A percentile compares a stretch with the other conserved stretches of the same genome.
phyloP scores from a whole-genome alignment of 2,888 invertebrate genomes.

The Philereme vetulata region DNA sequence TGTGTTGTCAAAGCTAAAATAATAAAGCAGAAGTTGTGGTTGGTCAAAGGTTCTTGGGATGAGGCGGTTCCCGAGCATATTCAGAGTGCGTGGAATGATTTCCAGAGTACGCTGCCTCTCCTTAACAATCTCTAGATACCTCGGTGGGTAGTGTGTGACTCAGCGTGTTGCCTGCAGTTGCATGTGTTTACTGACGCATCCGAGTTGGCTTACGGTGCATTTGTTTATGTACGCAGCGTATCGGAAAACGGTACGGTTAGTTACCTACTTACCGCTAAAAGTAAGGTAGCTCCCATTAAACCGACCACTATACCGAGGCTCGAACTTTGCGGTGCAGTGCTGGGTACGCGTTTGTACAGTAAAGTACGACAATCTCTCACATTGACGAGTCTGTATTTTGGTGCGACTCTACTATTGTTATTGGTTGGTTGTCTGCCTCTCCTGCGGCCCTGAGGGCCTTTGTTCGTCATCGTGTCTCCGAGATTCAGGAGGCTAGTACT shows the following conservation, averaged over 20 bases:
- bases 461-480: too few relatives aligned
- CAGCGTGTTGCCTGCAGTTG: conserved; percentile 26
- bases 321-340: conserved; percentile 43
- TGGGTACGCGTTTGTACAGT: conserved; percentile 34
- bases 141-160: conserved; percentile 29
- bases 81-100: conserved; percentile 4
- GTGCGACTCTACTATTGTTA: conserved; percentile 42
- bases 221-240: conserved; percentile 35
- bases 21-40: conserved; percentile 32
- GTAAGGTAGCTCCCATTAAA: conserved; percentile 34
- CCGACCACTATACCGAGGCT: conserved; percentile 38
- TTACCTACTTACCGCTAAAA: background rate
- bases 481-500: too few relatives aligned
- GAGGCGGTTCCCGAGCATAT: conserved; percentile 33
- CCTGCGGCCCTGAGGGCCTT: conserved; percentile 18
- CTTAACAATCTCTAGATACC: conserved; percentile 36
- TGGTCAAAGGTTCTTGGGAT: conserved; percentile 28
- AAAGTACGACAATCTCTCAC: conserved; percentile 33
- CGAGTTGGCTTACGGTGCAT: conserved; percentile 39
- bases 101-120: conserved; percentile 10
- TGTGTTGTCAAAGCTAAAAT: conserved; percentile 30
- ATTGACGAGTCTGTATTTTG: conserved; percentile 29
- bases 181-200: conserved; percentile 44
- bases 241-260: background rate
- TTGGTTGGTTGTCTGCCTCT: conserved; percentile 37